Evolutionary conservation across 2,888 invertebrate genomes (phyloP).

Genomic region (Nemurella pictetii): DNA sequence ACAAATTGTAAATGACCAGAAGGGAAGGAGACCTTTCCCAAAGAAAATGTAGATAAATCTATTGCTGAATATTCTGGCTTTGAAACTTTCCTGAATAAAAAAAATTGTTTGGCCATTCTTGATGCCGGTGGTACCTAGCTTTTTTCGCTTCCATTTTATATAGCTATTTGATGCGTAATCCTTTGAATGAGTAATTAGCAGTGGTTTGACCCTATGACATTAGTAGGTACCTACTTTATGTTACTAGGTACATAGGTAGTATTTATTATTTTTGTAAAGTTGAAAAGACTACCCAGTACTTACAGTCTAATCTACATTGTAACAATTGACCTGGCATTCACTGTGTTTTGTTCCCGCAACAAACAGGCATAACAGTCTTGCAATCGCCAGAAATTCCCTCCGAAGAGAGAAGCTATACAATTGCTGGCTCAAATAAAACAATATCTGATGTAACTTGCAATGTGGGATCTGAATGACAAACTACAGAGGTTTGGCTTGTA

Average conservation of each 20-base stretch:
- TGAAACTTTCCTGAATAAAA: too few relatives aligned
- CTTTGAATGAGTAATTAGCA: not conserved
- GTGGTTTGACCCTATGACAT: too few relatives aligned
- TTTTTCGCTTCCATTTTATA: too few relatives aligned
- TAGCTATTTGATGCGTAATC: not conserved
- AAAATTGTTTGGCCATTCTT: too few relatives aligned
- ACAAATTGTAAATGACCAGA: too few relatives aligned
- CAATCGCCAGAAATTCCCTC: not conserved
- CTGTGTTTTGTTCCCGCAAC: not conserved
- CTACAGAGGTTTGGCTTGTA: not conserved
- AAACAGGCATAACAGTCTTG: not conserved
- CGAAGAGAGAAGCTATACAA: not conserved
- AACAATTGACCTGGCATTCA: not conserved
- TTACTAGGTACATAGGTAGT: not conserved
- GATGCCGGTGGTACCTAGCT: too few relatives aligned
- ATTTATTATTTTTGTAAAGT: not conserved
- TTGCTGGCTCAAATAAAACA: not conserved
- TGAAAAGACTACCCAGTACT: not conserved
- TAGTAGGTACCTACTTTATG: too few relatives aligned
- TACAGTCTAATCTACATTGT: not conserved
- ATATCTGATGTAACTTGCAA: not conserved
- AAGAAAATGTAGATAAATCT: too few relatives aligned
- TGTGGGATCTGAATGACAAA: not conserved
- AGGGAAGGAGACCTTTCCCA: too few relatives aligned
- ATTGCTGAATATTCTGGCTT: too few relatives aligned